Evolutionary conservation across 1,140 invertebrate genomes (phyloP).

Genomic region (Spodoptera frugiperda): DNA sequence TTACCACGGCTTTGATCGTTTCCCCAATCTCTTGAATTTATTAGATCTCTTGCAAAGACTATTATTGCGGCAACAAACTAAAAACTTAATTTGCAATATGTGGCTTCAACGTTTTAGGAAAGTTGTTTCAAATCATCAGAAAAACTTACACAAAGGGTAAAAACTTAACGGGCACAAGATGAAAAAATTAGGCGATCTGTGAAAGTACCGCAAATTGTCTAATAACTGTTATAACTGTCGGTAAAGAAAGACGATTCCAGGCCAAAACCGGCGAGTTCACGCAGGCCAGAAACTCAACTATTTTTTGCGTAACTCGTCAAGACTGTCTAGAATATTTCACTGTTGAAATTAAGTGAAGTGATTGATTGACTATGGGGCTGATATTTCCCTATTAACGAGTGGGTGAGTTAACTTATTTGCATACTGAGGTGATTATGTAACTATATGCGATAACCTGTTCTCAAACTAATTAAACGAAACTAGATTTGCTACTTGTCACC

Average conservation of each 20-base stretch:
- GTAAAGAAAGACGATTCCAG: conserved; percentile 19
- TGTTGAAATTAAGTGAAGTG: conserved; percentile 25
- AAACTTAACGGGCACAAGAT: background rate
- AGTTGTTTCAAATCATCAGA: background rate
- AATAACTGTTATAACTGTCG: conserved; percentile 17
- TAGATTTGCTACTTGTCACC: conserved; percentile 31
- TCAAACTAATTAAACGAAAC: conserved; percentile 43
- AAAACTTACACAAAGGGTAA: conserved; percentile 10
- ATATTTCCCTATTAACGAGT: conserved; percentile 43
- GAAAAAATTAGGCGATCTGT: conserved; percentile 24
- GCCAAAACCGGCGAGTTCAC: conserved; percentile 3
- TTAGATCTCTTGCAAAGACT: conserved; percentile 26
- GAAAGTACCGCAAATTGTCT: conserved; percentile 24
- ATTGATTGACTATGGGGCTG: conserved; percentile 38
- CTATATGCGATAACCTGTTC: conserved; percentile 7
- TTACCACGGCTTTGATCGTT: background rate
- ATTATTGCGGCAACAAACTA: background rate
- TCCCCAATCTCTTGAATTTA: conserved; percentile 28
- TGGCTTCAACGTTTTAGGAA: background rate
- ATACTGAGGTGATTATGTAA: conserved; percentile 47
- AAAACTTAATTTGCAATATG: background rate
- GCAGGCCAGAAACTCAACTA: background rate
- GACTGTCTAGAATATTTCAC: conserved; percentile 1
- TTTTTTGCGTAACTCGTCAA: conserved; percentile 27
- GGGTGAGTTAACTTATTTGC: conserved; percentile 35